Evolutionary conservation across 2,888 invertebrate species (phyloP).

Genomic region (Platynereis dumerilii): DNA sequence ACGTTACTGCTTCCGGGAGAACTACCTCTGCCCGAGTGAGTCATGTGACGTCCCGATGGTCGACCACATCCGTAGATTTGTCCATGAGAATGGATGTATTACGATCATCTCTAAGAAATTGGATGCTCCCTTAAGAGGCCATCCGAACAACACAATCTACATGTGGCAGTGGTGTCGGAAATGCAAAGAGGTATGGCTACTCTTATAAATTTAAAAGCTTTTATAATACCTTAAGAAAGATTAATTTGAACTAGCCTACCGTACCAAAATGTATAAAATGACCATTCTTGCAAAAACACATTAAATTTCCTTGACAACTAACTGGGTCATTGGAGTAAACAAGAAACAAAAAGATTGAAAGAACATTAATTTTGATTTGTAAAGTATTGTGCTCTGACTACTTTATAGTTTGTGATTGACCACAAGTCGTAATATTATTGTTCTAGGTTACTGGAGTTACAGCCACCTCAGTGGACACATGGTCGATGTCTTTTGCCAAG

Average conservation of each 20-base stretch:
- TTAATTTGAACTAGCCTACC: too few species aligned
- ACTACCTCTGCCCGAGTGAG: conserved; percentile 82
- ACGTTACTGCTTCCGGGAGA: conserved; percentile 85
- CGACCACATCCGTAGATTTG: conserved; percentile 86
- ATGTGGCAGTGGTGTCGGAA: conserved; percentile 86
- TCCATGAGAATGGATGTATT: conserved; percentile 74
- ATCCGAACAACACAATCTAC: conserved; percentile 67
- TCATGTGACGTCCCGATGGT: conserved; percentile 85
- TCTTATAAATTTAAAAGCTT: background rate
- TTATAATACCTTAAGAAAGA: too few species aligned
- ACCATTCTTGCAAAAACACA: too few species aligned
- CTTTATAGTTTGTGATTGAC: too few species aligned
- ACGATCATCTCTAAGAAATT: conserved; percentile 73
- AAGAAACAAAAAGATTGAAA: too few species aligned
- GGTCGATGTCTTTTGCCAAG: conserved; percentile 87
- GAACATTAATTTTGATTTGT: too few species aligned
- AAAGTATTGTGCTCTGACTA: too few species aligned
- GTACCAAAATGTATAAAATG: too few species aligned
- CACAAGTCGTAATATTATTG: background rate
- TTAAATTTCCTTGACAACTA: too few species aligned
- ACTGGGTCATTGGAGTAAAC: too few species aligned
- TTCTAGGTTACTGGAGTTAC: conserved; percentile 75
- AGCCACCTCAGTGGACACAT: conserved; percentile 78
- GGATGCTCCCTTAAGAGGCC: conserved; percentile 65
- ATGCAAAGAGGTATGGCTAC: conserved; percentile 64